These are phyloP conservation scores for Drosophila gunungcola DNA, from an alignment of 1,140 invertebrate species.

Conservation along the genomic window DNA sequence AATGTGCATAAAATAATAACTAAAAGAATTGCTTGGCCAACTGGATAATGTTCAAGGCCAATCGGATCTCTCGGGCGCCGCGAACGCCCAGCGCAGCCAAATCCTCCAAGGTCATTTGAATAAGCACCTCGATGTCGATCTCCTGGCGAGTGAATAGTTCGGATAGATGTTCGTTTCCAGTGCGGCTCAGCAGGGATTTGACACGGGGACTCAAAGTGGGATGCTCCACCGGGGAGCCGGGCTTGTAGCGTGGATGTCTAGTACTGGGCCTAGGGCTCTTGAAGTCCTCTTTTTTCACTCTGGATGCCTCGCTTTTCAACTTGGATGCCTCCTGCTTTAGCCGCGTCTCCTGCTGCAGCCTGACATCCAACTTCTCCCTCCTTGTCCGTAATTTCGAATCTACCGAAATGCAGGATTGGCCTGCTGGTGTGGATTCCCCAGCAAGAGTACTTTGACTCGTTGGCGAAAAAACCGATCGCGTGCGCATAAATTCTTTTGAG, in stretches of 20 bases:
- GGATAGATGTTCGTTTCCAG: conserved; percentile 54
- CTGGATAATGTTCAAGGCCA: conserved; percentile 53
- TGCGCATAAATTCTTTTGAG: conserved; percentile 55
- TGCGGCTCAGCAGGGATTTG: conserved; percentile 50
- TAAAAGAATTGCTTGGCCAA: conserved; percentile 61
- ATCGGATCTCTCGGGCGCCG: conserved; percentile 52
- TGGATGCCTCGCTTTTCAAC: neutral
- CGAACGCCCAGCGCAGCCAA: conserved; percentile 55
- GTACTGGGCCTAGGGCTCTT: neutral
- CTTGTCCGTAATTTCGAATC: neutral
- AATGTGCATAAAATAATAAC: neutral
- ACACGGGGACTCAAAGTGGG: conserved; percentile 57
- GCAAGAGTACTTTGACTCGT: conserved; percentile 29
- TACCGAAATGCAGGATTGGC: neutral
- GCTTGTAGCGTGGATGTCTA: conserved; percentile 35
- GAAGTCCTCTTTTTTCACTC: neutral
- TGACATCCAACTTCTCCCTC: neutral
- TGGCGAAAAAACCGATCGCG: conserved; percentile 63
- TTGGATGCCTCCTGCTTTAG: conserved; percentile 2
- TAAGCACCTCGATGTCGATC: conserved; percentile 59
- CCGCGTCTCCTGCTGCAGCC: conserved; percentile 1
- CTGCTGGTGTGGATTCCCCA: neutral
- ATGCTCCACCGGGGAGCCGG: conserved; percentile 55
- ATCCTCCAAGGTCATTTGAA: conserved; percentile 68
- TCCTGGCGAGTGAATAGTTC: conserved; percentile 65